Percentiles rank a stretch among this genome's conserved stretches.
These are phyloP conservation scores for Apogon hyalosoma DNA, from an alignment of 2,797 vertebrate species.

Conservation along the genomic window DNA sequence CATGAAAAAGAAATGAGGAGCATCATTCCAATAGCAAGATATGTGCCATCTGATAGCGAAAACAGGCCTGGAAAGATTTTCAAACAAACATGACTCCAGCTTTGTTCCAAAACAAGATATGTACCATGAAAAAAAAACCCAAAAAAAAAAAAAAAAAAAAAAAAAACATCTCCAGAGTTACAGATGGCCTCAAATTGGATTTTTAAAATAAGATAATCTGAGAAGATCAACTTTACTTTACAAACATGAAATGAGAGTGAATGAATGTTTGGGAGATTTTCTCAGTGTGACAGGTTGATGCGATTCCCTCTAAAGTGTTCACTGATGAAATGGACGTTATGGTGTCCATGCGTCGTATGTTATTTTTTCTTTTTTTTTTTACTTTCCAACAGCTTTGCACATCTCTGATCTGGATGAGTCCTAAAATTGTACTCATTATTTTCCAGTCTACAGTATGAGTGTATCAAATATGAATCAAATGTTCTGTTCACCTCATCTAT, in stretches of 20 bases:
- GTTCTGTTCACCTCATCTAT: conserved; percentile 29
- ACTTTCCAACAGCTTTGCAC: not conserved
- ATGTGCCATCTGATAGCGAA: conserved; percentile 75
- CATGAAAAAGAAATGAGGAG: conserved; percentile 59
- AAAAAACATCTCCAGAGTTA: conserved; percentile 17
- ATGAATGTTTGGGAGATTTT: conserved; percentile 7
- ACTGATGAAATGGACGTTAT: no score
- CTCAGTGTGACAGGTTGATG: conserved; percentile 3
- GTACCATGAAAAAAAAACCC: not conserved
- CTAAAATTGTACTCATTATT: conserved; percentile 30
- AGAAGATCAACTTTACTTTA: conserved; percentile 30
- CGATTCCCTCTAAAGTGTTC: not conserved
- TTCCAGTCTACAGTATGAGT: conserved; percentile 2
- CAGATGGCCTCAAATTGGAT: conserved; percentile 39
- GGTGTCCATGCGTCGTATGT: no score
- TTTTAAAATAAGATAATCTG: conserved; percentile 26
- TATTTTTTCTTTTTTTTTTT: no score
- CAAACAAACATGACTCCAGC: conserved; percentile 69
- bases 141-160: conserved; percentile 11
- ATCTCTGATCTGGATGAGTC: not conserved
- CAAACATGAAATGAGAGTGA: conserved; percentile 30
- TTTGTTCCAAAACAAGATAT: conserved; percentile 58
- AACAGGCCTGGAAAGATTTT: conserved; percentile 66
- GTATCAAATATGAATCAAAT: conserved; percentile 57
- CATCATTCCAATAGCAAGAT: conserved; percentile 58